A percentile compares a stretch with the other conserved stretches of the same genome.
These are phyloP conservation scores for Adelphocoris suturalis DNA, from an alignment of 2,888 invertebrate genomes.

Conservation along the genomic window DNA sequence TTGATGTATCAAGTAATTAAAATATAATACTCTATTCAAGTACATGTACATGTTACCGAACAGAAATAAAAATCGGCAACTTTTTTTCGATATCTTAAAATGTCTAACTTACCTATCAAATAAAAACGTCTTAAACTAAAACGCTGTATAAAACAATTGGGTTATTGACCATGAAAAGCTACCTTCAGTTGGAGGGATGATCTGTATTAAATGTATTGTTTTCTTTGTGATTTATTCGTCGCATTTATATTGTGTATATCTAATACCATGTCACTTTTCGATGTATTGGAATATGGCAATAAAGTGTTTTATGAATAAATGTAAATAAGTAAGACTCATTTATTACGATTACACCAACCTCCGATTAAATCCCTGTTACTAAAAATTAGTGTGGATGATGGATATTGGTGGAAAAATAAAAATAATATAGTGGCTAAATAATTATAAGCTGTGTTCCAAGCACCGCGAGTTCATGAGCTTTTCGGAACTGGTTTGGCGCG, in stretches of 20 bases:
- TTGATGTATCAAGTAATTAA: too few relatives aligned
- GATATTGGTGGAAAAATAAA: too few relatives aligned
- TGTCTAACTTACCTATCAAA: neutral
- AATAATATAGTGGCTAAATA: too few relatives aligned
- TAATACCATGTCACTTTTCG: slow-evolving; percentile 62
- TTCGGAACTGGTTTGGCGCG: too few relatives aligned
- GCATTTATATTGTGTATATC: slow-evolving; percentile 68
- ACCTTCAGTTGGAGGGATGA: slow-evolving; percentile 58
- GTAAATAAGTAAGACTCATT: neutral
- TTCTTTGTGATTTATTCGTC: slow-evolving; percentile 61
- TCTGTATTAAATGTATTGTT: slow-evolving; percentile 56
- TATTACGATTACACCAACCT: neutral
- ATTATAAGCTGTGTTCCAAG: too few relatives aligned
- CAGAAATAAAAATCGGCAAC: neutral
- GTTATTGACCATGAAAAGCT: slow-evolving; percentile 43
- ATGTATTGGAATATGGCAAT: slow-evolving; percentile 70
- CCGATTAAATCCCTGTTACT: too few relatives aligned
- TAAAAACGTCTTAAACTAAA: slow-evolving; percentile 43
- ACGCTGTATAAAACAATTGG: slow-evolving; percentile 49
- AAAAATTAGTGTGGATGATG: too few relatives aligned
- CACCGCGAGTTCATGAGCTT: too few relatives aligned
- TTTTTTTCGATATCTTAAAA: slow-evolving; percentile 8
- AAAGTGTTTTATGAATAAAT: slow-evolving; percentile 67
- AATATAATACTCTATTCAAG: too few relatives aligned
- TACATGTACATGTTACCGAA: neutral